phyloP scores from a whole-genome alignment of 2,888 invertebrate genomes.

The Agriopis marginaria region DNA sequence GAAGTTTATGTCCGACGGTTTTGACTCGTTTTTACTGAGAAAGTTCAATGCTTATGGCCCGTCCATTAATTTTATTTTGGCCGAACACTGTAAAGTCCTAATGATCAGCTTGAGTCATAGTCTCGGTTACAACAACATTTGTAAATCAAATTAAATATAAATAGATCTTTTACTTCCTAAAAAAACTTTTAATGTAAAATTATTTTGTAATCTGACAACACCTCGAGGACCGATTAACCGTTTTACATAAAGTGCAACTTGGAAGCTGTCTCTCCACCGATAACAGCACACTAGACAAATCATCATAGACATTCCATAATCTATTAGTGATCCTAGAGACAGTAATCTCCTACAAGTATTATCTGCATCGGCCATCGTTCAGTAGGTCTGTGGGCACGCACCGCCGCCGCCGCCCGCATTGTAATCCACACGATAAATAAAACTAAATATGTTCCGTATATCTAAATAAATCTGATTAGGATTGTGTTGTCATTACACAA shows the following conservation, averaged over 20 bases:
- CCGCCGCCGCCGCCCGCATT: conserved; percentile 10
- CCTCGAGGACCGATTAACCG: background rate
- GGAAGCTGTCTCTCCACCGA: background rate
- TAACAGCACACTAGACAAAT: conserved; percentile 3
- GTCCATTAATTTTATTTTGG: no score
- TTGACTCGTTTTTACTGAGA: no score
- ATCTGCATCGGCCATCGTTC: conserved; percentile 17
- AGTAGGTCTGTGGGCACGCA: conserved; percentile 18
- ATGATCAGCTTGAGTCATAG: no score
- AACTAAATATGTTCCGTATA: conserved; percentile 19
- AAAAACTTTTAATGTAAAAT: background rate
- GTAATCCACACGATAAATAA: conserved; percentile 23
- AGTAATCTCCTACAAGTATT: conserved; percentile 14
- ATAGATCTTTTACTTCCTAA: no score
- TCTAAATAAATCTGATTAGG: conserved; percentile 38
- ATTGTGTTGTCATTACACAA: conserved; percentile 3
- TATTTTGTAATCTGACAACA: background rate
- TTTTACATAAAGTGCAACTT: background rate
- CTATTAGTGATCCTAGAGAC: background rate
- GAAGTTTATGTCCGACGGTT: no score
- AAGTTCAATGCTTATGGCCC: no score
- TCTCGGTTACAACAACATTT: no score
- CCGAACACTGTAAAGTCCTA: background rate
- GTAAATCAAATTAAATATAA: no score
- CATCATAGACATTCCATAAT: conserved; percentile 1